Base-by-base conservation (phyloP, 2,888 invertebrate species). In the Alentia gelatinosa region DNA sequence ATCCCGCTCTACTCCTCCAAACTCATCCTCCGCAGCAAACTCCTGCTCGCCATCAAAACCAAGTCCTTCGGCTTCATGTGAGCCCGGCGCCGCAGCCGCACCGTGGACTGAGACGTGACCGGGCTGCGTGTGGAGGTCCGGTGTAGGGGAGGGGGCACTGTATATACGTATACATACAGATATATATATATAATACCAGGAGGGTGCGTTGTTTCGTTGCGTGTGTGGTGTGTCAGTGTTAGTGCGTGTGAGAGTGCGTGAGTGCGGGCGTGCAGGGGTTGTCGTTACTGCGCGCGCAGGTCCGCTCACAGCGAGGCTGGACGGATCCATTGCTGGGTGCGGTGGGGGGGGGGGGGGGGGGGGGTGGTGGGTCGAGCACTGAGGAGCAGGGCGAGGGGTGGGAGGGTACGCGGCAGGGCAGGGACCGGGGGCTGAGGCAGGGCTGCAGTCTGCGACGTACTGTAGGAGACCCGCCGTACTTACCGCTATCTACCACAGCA, bases 61-160 rank as follows among this genome's bases (percentile, higher is more conserved):
- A 99, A 99, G 97, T 99, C 99, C 96, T 99, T 99, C 97, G 99
- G 99, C 96, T 99, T 99, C 97, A 99, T 99, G 19, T 96, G 89
- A 92, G 33, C 3, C 26, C n/a, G n/a, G n/a, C n/a, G n/a, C n/a
- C n/a, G n/a, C n/a, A n/a, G n/a, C n/a, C n/a, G n/a, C n/a, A n/a
- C n/a, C n/a, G n/a, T 74, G 12, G 30, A 74, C 1, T 30, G 19
- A 15, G 68, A 26, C 68, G 5, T 68, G 68, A 19, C n/a, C n/a
- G 15, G 15, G 68, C n/a, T 74, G 15, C 74, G 26, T 1, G 15
- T 74, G 30, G 7, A 19, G 4, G 33, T 1, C 12, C 1, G 33
- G 15, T 74, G 26, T 68, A 68, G 5, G 12, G 26, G 19, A 74
- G 5, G 74, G 74, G 30, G 33, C n/a, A 26, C n/a, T 37, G 84